Conservation (phyloP, 2,888 invertebrate genomes). For the Calliopum simillimum region DNA sequence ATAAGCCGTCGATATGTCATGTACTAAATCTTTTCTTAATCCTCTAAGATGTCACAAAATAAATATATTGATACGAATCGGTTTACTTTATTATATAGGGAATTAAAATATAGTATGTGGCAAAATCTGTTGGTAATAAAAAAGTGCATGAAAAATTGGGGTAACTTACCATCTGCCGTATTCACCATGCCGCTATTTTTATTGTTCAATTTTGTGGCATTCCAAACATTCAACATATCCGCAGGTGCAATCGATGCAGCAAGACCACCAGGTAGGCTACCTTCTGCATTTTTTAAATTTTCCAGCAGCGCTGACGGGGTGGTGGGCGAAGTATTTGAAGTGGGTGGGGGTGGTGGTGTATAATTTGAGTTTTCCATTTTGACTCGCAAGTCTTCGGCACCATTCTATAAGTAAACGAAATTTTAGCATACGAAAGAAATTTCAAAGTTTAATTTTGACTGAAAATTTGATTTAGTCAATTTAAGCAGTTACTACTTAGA, state of each 20-base stretch:
- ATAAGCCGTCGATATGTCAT: no score
- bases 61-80: no score
- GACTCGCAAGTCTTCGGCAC: conserved; percentile 79
- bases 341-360: conserved; percentile 73
- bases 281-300: conserved; percentile 62
- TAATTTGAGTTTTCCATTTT: conserved; percentile 71
- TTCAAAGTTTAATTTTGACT: background rate
- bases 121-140: no score
- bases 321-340: conserved; percentile 70
- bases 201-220: conserved; percentile 74
- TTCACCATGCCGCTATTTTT: conserved; percentile 83
- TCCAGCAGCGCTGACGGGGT: conserved; percentile 69
- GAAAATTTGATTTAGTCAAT: no score
- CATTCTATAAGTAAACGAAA: conserved; percentile 60
- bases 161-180: conserved; percentile 82
- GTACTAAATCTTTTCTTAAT: no score
- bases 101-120: no score
- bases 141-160: no score
- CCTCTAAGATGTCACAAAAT: no score
- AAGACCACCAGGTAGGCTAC: conserved; percentile 63
- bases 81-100: no score
- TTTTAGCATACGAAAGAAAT: no score
- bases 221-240: conserved; percentile 73
- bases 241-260: conserved; percentile 69
- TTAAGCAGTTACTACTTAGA: background rate